Base-by-base conservation (phyloP, 2,797 vertebrate species). In the Allobates femoralis region DNA sequence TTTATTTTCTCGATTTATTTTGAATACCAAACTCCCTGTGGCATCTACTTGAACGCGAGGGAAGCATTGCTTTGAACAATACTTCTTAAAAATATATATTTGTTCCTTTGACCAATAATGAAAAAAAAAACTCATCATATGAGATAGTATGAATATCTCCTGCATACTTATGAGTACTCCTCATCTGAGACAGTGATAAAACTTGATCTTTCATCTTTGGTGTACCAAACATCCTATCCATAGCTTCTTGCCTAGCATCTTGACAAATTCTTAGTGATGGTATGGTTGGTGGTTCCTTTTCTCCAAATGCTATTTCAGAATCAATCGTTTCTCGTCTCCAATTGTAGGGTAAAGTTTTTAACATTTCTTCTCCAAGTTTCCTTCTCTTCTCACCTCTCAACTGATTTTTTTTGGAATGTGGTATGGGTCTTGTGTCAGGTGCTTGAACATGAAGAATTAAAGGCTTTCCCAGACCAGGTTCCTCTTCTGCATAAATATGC, bases 371-470 rank as follows among this genome's bases (percentile, higher is more conserved):
- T n/a, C n/a, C 69, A 73, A 12, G 10, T 30, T 18, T 73, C 69
- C 73, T 75, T 75, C 73, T 75, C 41, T 75, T 75, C 34, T 75
- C 73, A 75, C 73, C 73, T 75, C 73, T 75, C 73, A 75, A 75
- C 19, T 51, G 37, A 2, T 46, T 46, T 75, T 75, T 75, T 46
- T 73, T 46, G 26, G 16, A 37, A 73, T 73, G 69, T n/a, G n/a
- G n/a, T 32, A 41, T 19, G 32, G 37, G 3, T 46, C 73, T n/a
- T n/a, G n/a, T n/a, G n/a, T n/a, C n/a, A n/a, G n/a, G n/a, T n/a
- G n/a, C n/a, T n/a, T n/a, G n/a, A n/a, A n/a, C n/a, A n/a, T n/a
- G n/a, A n/a, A n/a, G n/a, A n/a, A n/a, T n/a, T n/a, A n/a, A n/a
- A n/a, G n/a, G n/a, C n/a, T n/a, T n/a, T n/a, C n/a, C n/a, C n/a